Evolutionary conservation across 2,113 vertebrate genomes (phyloP), one percentile per base, ranked within the genome.

Genomic region (Onychostoma macrolepis): DNA sequence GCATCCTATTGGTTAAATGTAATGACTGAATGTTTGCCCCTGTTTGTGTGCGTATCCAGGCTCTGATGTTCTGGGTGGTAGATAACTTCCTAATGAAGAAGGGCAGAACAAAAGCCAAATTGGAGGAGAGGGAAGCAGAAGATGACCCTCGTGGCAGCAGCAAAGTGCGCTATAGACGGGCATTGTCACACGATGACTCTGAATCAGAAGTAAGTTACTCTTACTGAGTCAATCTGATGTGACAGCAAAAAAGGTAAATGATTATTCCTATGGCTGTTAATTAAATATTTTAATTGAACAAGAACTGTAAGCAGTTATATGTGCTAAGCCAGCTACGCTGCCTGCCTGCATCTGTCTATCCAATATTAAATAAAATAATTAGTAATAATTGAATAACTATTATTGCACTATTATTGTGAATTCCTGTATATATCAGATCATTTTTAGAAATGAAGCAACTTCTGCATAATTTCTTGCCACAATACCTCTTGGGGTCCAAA

Each of bases 61-160:
- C 97, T 2, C 94, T 99, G 72, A 99, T 99, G 97, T 99, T 99
- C 92, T 99, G 98, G 98, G 98, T 99, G 85, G 98, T 99, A 72
- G 98, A 99, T 94, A 99, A 99, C 91, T 99, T 99, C 91, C 95
- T 99, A 85, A 99, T 99, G 98, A 99, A 98, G 93, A 99, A 99
- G 92, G 96, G 98, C 85, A 97, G 96, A 91, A 99, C 97, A 95
- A 99, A 99, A 97, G 98, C 97, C 92, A 99, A 99, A 89, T 93
- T 96, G 53, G 98, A 99, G 93, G 98, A 99, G 92, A 96, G 97
- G 83, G 96, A 96, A 91, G 93, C 91, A 48, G 95, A 92, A 76
- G 97, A 97, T 50, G 97, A 97, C 89, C 94, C 96, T 0, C 95
- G 98, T 84, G 97, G 97, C 15, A 97, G 95, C 90, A 97, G 95